Percentiles rank a stretch among this genome's conserved stretches.
phyloP scores from a whole-genome alignment of 2,888 invertebrate genomes.

The Cyclophora albipunctata region DNA sequence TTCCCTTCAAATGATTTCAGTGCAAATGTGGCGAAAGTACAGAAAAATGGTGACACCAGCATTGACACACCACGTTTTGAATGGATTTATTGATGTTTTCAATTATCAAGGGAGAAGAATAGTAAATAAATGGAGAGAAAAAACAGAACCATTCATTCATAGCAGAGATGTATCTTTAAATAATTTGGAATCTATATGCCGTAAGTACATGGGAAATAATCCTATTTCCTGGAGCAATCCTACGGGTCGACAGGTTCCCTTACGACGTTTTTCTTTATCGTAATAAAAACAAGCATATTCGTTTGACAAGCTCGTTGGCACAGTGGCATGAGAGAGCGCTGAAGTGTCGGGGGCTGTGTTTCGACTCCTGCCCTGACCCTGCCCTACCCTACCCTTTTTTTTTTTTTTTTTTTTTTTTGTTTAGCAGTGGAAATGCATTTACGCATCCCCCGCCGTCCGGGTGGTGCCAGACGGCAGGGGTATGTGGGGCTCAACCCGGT shows the following conservation, averaged over 20 bases:
- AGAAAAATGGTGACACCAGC: slow-evolving; percentile 8
- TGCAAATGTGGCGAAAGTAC: slow-evolving; percentile 7
- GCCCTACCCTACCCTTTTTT: too few species aligned
- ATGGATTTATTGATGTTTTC: not conserved
- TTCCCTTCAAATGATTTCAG: slow-evolving; percentile 2
- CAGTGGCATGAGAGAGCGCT: too few species aligned
- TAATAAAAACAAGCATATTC: not conserved
- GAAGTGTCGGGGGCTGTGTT: too few species aligned
- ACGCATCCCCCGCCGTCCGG: too few species aligned
- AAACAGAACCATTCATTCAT: slow-evolving; percentile 22
- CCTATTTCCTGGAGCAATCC: too few species aligned
- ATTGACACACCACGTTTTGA: slow-evolving; percentile 3
- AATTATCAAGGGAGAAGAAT: slow-evolving; percentile 27
- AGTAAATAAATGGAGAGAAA: slow-evolving; percentile 53
- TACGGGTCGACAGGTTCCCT: too few species aligned
- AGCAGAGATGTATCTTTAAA: slow-evolving; percentile 17
- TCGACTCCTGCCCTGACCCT: too few species aligned
- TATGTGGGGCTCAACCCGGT: too few species aligned
- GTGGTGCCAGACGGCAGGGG: too few species aligned
- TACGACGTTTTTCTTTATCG: too few species aligned
- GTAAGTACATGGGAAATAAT: slow-evolving; percentile 27
- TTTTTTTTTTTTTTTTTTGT: too few species aligned
- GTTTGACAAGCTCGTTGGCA: not conserved
- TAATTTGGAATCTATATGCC: slow-evolving; percentile 53
- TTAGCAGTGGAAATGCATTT: too few species aligned